phyloP scores from a whole-genome alignment of 2,113 vertebrate species.

The Strix aluco region DNA sequence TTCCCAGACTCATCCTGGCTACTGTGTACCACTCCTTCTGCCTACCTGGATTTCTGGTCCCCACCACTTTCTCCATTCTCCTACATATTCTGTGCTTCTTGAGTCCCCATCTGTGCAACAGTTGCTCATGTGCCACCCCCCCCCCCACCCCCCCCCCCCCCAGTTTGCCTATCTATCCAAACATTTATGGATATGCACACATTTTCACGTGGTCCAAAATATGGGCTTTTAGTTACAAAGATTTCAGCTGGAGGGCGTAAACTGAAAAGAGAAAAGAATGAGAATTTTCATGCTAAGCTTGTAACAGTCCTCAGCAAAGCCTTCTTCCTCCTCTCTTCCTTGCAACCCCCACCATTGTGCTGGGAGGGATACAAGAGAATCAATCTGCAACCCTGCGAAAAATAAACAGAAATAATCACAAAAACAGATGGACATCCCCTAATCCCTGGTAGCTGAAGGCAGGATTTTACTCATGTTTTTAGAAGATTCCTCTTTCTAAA shows the following conservation, averaged over 20 bases:
- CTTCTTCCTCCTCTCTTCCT: not conserved
- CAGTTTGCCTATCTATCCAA: not conserved
- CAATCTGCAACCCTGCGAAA: not conserved
- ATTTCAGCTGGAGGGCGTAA: not conserved
- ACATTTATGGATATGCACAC: not conserved
- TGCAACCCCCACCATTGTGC: not conserved
- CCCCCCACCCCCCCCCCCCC: no score
- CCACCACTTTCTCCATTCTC: not conserved
- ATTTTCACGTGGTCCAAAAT: not conserved
- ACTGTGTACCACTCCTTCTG: not conserved
- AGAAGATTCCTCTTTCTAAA: conserved; percentile 26
- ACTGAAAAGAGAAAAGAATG: not conserved
- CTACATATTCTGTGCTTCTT: not conserved
- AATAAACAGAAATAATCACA: conserved; percentile 60
- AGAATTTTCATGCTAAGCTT: not conserved
- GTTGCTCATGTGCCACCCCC: not conserved
- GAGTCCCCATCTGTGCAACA: not conserved
- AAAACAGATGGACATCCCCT: conserved; percentile 63
- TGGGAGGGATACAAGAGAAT: not conserved
- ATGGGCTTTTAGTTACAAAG: not conserved
- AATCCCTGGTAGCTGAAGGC: conserved; percentile 35
- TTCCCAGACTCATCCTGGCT: not conserved
- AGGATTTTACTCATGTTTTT: conserved; percentile 39
- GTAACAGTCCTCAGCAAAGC: not conserved
- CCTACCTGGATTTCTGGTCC: not conserved